phyloP scores from a whole-genome alignment of 2,797 vertebrate species.

The Brachyrhaphis roseni region DNA sequence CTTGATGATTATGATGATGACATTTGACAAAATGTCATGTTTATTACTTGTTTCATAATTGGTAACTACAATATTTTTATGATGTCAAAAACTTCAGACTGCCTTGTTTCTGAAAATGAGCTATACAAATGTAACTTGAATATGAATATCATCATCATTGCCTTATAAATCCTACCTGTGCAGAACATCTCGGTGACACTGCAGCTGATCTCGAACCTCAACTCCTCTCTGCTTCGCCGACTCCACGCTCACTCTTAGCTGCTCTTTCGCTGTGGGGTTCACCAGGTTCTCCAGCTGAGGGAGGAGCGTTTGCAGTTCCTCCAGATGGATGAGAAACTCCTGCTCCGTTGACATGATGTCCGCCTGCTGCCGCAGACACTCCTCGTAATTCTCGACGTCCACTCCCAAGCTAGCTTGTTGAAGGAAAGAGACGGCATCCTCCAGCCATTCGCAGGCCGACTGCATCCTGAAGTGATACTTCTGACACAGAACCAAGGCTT shows the following conservation, averaged over 20 bases:
- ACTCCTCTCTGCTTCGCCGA: slow-evolving; percentile 85
- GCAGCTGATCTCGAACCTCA: slow-evolving; percentile 84
- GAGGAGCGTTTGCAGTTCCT: slow-evolving; percentile 84
- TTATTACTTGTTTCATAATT: too few species aligned
- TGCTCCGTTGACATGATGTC: slow-evolving; percentile 91
- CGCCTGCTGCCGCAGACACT: slow-evolving; percentile 86
- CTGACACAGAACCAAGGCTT: slow-evolving; percentile 87
- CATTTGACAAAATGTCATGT: too few species aligned
- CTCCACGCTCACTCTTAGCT: slow-evolving; percentile 83
- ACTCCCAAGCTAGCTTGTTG: slow-evolving; percentile 89
- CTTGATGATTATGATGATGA: too few species aligned
- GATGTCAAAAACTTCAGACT: too few species aligned
- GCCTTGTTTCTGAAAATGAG: too few species aligned
- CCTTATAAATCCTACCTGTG: slow-evolving; percentile 68
- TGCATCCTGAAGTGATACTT: slow-evolving; percentile 92
- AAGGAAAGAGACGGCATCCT: slow-evolving; percentile 92
- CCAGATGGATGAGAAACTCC: slow-evolving; percentile 84
- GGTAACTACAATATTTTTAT: too few species aligned
- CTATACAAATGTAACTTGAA: too few species aligned
- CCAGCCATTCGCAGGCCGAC: slow-evolving; percentile 91
- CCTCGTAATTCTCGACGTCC: slow-evolving; percentile 93
- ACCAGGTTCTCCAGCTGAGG: slow-evolving; percentile 86
- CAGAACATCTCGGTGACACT: slow-evolving; percentile 84
- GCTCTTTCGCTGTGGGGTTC: slow-evolving; percentile 83
- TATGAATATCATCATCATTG: background rate